Conservation (phyloP, 64 coral and sea anemone species). For the Trachythela sp. region DNA sequence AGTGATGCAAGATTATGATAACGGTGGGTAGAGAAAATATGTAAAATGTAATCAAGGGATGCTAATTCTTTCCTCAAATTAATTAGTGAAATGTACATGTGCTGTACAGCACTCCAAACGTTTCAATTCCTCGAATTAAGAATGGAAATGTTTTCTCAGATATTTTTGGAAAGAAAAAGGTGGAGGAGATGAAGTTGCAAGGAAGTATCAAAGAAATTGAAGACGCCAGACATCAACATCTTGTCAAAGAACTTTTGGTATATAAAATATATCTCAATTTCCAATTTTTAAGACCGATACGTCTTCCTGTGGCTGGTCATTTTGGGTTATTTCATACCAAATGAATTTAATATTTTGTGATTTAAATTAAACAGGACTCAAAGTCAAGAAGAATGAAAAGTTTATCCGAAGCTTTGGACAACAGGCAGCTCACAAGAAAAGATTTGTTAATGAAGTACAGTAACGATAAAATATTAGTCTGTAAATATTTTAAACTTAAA, state of each 20-base stretch:
- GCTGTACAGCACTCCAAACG: no score
- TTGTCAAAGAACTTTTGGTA: slow-evolving; percentile 71
- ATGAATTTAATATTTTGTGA: no score
- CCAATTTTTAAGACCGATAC: no score
- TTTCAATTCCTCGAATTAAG: no score
- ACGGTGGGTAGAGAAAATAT: slow-evolving; percentile 50
- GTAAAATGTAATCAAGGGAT: background rate
- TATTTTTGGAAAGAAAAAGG: slow-evolving; percentile 84
- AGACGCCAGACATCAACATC: slow-evolving; percentile 83
- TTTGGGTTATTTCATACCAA: no score
- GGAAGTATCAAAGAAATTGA: slow-evolving; percentile 63
- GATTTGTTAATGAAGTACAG: slow-evolving; percentile 62
- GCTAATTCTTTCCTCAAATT: no score
- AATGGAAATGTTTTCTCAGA: slow-evolving; percentile 45
- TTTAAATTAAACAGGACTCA: slow-evolving; percentile 58
- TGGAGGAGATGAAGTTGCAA: slow-evolving; percentile 68
- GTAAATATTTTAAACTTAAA: no score
- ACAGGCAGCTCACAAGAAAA: slow-evolving; percentile 79
- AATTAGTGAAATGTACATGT: no score
- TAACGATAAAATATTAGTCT: no score
- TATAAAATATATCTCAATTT: no score
- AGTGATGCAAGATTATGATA: slow-evolving; percentile 79
- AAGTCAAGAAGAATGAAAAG: slow-evolving; percentile 73
- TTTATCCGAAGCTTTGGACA: slow-evolving; percentile 65
- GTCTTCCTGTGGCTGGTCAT: no score